phyloP scores from a whole-genome alignment of 2,888 invertebrate species.

The Polietes domitor region DNA sequence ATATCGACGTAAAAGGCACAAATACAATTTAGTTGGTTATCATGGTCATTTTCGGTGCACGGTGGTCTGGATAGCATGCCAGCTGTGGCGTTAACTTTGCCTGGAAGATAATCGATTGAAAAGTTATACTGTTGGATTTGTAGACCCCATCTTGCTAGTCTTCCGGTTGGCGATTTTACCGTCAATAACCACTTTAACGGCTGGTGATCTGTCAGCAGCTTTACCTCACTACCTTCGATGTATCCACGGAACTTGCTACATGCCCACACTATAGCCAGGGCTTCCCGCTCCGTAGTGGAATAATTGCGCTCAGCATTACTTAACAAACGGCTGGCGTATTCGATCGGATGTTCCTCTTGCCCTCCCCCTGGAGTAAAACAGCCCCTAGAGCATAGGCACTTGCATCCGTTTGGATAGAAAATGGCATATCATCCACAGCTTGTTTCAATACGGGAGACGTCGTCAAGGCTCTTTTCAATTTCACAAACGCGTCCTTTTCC shows the following conservation, averaged over 20 bases:
- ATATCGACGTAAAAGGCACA: constrained; percentile 41
- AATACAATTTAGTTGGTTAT: neutral
- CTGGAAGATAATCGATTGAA: constrained; percentile 76
- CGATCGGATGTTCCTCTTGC: constrained; percentile 39
- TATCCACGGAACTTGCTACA: constrained; percentile 77
- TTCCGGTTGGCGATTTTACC: constrained; percentile 77
- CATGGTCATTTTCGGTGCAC: neutral
- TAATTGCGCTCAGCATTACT: constrained; percentile 76
- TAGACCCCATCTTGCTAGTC: constrained; percentile 80
- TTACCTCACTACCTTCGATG: constrained; percentile 70
- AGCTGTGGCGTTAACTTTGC: constrained; percentile 67
- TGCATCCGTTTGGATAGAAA: constrained; percentile 24
- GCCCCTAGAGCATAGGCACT: constrained; percentile 33
- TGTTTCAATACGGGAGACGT: constrained; percentile 37
- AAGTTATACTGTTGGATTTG: constrained; percentile 78
- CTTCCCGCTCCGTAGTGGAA: constrained; percentile 79
- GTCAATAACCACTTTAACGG: constrained; percentile 80
- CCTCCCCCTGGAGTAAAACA: constrained; percentile 49
- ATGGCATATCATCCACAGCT: constrained; percentile 34
- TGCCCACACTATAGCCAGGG: constrained; percentile 64
- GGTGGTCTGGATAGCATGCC: constrained; percentile 48
- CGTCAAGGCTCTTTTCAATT: constrained; percentile 20
- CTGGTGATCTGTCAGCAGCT: constrained; percentile 80
- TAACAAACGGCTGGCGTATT: constrained; percentile 69
- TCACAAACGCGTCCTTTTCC: constrained; percentile 20